These are phyloP conservation scores for Pachyrhynchus sulphureomaculatus DNA, from an alignment of 1,140 invertebrate genomes.

Conservation along the genomic window DNA sequence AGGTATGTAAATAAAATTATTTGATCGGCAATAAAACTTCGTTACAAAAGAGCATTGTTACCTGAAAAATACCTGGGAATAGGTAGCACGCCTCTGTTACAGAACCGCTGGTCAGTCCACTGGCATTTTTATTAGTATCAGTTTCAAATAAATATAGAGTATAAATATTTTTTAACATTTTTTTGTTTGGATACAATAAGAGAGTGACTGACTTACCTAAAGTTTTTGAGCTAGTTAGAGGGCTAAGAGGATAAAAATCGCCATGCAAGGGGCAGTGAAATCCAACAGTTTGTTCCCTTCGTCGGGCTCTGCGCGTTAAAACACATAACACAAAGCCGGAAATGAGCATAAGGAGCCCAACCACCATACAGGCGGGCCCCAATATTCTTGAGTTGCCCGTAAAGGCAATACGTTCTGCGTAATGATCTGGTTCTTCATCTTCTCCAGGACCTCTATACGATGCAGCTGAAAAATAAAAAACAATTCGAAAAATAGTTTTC, in stretches of 20 bases:
- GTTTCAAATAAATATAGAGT: no score
- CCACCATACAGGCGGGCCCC: constrained; percentile 70
- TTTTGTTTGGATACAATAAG: no score
- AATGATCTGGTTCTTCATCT: constrained; percentile 69
- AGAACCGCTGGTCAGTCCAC: no score
- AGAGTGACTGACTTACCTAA: constrained; percentile 46
- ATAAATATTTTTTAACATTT: no score
- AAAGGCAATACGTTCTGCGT: constrained; percentile 67
- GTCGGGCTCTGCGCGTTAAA: constrained; percentile 64
- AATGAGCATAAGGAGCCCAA: constrained; percentile 67
- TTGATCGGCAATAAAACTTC: no score
- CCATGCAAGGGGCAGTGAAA: constrained; percentile 77
- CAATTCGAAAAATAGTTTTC: background rate
- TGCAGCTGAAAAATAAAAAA: constrained; percentile 59
- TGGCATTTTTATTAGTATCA: no score
- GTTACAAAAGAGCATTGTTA: no score
- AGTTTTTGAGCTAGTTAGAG: constrained; percentile 55
- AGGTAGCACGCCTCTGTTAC: no score
- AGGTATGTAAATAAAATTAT: no score
- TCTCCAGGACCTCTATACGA: constrained; percentile 70
- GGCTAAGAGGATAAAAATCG: constrained; percentile 73
- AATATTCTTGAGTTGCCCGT: constrained; percentile 71
- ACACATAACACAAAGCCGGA: constrained; percentile 63
- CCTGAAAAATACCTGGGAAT: no score
- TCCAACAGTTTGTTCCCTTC: constrained; percentile 66